Base-by-base conservation (phyloP, 23 tunicate species). In the Trididemnum clinides region DNA sequence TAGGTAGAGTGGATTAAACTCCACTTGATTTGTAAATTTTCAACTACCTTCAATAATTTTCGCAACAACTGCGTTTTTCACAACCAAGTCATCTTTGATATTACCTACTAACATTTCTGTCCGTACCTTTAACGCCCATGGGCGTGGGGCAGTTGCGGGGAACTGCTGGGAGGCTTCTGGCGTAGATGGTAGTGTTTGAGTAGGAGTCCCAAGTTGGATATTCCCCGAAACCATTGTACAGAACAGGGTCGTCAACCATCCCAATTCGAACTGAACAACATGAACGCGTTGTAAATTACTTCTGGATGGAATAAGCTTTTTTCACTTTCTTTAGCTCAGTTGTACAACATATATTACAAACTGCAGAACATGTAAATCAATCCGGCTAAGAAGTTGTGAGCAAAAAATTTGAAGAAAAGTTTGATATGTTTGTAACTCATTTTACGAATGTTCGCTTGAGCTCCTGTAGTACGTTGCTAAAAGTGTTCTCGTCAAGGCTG, bases 141-240 rank as follows among this genome's bases (percentile, higher is more conserved):
- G 93, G 93, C 1, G 88, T 83, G 18, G 93, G 93, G 44, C 93
- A 89, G 58, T 89, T 77, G 57, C 30, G 26, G 0, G 93, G 93
- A 29, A 89, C 62, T 2, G 93, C 84, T 31, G 93, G 93, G n/a
- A 89, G 39, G 28, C 89, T 83, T 25, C 93, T 50, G 15, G 88
- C 93, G 26, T 89, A 89, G 26, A 64, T 72, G 25, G 72, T 73
- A 33, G 27, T 83, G 72, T 89, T 89, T 15, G 66, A 29, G 74
- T 89, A 84, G 4, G 88, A 33, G 30, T 89, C 77, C 93, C 88
- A 84, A 10, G 71, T 63, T 0, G 85, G 50, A 49, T 89, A 89
- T 26, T 59, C 71, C 2, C 51, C 84, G 22, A 58, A 54, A 22
- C 82, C 81, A n/a, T 31, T 65, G 39, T 66, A 54, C 4, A 81